phyloP scores from a whole-genome alignment of 2,113 vertebrate species.

The pig (Sus scrofa) region DNA sequence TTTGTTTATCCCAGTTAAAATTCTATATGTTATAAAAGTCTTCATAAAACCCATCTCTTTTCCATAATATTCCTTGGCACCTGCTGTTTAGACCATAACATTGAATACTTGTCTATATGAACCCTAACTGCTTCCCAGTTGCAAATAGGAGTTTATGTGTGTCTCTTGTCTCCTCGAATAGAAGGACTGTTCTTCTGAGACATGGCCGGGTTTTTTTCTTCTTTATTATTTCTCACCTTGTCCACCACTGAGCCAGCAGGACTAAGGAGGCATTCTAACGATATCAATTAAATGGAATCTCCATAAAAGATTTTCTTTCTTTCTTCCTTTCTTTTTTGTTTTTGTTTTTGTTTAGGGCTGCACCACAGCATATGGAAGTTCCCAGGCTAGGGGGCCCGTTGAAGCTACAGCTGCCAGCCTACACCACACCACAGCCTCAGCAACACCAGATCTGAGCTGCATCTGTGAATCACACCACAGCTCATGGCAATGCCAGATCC shows the following conservation, averaged over 20 bases:
- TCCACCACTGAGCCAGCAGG: background rate
- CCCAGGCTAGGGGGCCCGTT: too few species aligned
- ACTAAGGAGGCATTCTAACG: background rate
- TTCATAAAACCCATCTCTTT: slow-evolving; percentile 29
- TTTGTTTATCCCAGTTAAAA: slow-evolving; percentile 58
- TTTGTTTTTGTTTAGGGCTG: too few species aligned
- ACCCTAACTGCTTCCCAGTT: background rate
- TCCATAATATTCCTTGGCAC: slow-evolving; percentile 7
- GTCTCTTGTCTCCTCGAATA: background rate
- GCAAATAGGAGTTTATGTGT: background rate
- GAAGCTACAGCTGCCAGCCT: too few species aligned
- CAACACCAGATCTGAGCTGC: too few species aligned
- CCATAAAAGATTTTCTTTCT: slow-evolving; percentile 4
- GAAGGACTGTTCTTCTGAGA: slow-evolving; percentile 40
- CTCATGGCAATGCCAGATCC: too few species aligned
- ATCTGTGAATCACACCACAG: too few species aligned
- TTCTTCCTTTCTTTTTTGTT: too few species aligned
- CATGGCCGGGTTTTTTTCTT: background rate
- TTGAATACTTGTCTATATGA: background rate
- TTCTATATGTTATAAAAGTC: background rate
- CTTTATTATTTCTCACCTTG: background rate
- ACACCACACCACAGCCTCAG: too few species aligned
- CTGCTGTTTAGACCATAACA: slow-evolving; percentile 32
- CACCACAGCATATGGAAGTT: too few species aligned
- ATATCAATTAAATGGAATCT: background rate